Percentiles rank a stretch among this genome's conserved stretches.
These are phyloP conservation scores for Neolamprologus caudopunctatus DNA, from an alignment of 2,113 vertebrate species.

Conservation along the genomic window DNA sequence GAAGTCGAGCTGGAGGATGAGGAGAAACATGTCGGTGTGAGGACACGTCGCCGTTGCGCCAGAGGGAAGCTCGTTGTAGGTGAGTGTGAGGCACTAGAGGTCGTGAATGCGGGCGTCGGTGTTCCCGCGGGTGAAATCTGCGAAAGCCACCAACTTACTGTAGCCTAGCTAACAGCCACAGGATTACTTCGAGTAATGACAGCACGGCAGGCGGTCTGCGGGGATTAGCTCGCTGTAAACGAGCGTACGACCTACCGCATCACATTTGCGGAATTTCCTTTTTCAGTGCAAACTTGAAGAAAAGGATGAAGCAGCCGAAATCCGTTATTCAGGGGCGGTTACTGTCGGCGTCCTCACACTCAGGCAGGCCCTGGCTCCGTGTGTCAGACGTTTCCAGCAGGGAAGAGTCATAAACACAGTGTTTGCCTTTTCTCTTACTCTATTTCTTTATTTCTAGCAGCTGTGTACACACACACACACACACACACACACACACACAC, in stretches of 20 bases:
- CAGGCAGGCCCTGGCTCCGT: conserved; percentile 14
- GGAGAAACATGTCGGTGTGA: conserved; percentile 35
- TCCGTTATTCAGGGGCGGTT: conserved; percentile 49
- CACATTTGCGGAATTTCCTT: conserved; percentile 19
- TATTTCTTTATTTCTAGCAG: background rate
- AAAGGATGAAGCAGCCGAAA: conserved; percentile 10
- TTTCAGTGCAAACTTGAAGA: conserved; percentile 21
- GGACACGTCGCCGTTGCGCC: background rate
- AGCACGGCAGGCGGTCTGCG: background rate
- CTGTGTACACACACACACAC: background rate
- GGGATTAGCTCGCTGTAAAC: background rate
- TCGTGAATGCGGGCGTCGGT: background rate
- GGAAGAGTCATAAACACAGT: background rate
- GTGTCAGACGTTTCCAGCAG: background rate
- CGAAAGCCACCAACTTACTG: background rate
- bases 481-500: background rate
- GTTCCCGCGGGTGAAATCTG: background rate
- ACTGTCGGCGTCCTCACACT: background rate
- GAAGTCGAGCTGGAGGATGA: conserved; percentile 24
- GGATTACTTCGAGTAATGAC: background rate
- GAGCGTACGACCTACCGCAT: background rate
- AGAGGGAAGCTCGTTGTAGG: conserved; percentile 8
- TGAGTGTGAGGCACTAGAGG: conserved; percentile 32
- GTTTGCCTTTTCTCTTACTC: background rate
- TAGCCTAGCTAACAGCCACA: background rate